Conservation (phyloP, 2,888 invertebrate genomes). For the Hartigia nigra region DNA sequence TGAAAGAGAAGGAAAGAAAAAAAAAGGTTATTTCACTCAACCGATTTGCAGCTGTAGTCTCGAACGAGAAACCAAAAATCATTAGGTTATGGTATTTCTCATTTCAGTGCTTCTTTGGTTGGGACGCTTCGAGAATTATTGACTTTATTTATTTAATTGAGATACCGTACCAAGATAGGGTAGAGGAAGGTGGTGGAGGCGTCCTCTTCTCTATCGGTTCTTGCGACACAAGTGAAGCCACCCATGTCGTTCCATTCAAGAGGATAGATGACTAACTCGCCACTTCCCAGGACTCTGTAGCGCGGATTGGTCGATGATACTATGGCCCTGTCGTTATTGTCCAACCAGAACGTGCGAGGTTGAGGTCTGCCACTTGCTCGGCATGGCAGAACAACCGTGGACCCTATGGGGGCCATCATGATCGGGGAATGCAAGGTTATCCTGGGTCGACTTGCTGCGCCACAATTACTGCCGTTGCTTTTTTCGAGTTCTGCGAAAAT, state of each 20-base stretch:
- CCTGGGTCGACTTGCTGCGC: constrained; percentile 36
- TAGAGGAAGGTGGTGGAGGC: constrained; percentile 79
- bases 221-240: constrained; percentile 79
- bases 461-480: constrained; percentile 19
- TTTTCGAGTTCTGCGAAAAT: constrained; percentile 9
- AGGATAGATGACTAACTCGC: constrained; percentile 79
- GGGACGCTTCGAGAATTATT: background rate
- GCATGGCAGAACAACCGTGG: constrained; percentile 77
- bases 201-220: constrained; percentile 71
- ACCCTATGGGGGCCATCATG: constrained; percentile 68
- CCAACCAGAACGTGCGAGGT: constrained; percentile 76
- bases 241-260: constrained; percentile 88
- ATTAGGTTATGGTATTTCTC: background rate
- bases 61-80: background rate
- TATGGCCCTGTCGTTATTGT: constrained; percentile 69
- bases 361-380: constrained; percentile 73
- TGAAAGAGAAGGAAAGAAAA: background rate
- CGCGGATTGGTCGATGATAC: constrained; percentile 36
- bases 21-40: background rate
- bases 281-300: constrained; percentile 71
- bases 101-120: background rate
- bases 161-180: constrained; percentile 69
- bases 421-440: constrained; percentile 58
- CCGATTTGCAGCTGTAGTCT: background rate
- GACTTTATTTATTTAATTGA: background rate